Percentiles rank a stretch among this genome's conserved stretches.
Evolutionary conservation across 2,888 invertebrate genomes (phyloP).

Genomic region (Tinea trinotella): DNA sequence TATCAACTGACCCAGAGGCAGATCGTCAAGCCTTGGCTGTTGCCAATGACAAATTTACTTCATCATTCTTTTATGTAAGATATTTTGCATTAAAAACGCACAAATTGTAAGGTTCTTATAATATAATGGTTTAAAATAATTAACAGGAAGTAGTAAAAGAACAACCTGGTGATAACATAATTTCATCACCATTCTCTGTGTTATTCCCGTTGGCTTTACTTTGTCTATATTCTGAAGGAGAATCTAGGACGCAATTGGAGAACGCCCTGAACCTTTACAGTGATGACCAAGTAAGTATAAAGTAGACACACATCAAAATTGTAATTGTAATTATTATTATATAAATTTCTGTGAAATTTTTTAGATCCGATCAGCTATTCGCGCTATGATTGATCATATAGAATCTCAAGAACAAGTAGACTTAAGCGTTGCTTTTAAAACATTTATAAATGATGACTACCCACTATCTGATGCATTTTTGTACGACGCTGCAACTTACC

Average conservation of each 20-base stretch:
- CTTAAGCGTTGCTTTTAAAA: slow-evolving; percentile 28
- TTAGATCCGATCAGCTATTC: slow-evolving; percentile 29
- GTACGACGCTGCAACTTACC: slow-evolving; percentile 22
- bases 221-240: slow-evolving; percentile 24
- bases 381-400: slow-evolving; percentile 23
- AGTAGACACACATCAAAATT: not conserved
- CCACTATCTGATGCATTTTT: slow-evolving; percentile 25
- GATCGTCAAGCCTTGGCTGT: not conserved
- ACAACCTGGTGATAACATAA: slow-evolving; percentile 24
- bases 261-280: slow-evolving; percentile 25
- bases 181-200: slow-evolving; percentile 28
- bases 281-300: slow-evolving; percentile 30
- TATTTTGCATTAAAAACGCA: not conserved
- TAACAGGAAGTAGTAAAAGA: slow-evolving; percentile 15
- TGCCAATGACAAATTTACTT: not conserved
- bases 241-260: slow-evolving; percentile 27
- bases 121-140: no score
- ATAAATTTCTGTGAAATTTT: no score
- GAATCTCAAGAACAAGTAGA: slow-evolving; percentile 25
- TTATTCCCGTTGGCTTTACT: slow-evolving; percentile 26
- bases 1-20: not conserved
- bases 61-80: slow-evolving; percentile 1
- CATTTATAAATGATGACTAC: slow-evolving; percentile 25
- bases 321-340: not conserved
- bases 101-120: no score